A percentile compares a stretch with the other conserved stretches of the same genome.
phyloP scores from a whole-genome alignment of 2,888 invertebrate species.

The Calameuta filiformis region DNA sequence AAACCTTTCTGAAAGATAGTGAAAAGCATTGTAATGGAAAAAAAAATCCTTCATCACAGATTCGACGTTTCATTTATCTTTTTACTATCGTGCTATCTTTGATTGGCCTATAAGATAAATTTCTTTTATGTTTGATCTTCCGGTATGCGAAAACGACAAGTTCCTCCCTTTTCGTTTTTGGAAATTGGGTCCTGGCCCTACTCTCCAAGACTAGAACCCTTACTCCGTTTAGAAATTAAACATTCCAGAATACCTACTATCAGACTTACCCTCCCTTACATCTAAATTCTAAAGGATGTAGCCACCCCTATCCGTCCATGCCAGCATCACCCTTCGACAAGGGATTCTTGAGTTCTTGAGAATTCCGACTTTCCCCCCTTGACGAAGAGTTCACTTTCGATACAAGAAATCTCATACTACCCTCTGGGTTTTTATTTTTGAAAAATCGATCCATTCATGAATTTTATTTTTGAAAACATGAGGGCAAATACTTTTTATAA shows the following conservation, averaged over 20 bases:
- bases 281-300: neutral
- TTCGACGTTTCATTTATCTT: no score
- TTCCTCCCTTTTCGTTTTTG: neutral
- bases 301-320: neutral
- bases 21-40: no score
- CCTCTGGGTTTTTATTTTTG: neutral
- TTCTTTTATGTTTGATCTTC: neutral
- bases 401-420: neutral
- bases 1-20: neutral
- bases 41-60: no score
- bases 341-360: neutral
- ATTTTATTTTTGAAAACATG: neutral
- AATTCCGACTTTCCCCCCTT: neutral
- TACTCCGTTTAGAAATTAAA: neutral
- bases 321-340: neutral
- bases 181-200: neutral
- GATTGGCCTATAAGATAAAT: neutral
- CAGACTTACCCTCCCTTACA: neutral
- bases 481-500: neutral
- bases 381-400: neutral
- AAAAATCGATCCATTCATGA: neutral
- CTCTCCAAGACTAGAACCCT: neutral
- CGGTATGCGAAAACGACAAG: neutral
- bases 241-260: neutral
- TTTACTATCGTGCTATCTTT: neutral